These are phyloP conservation scores for Capromys pilorides DNA, from an alignment of 2,797 vertebrate species.

Conservation along the genomic window DNA sequence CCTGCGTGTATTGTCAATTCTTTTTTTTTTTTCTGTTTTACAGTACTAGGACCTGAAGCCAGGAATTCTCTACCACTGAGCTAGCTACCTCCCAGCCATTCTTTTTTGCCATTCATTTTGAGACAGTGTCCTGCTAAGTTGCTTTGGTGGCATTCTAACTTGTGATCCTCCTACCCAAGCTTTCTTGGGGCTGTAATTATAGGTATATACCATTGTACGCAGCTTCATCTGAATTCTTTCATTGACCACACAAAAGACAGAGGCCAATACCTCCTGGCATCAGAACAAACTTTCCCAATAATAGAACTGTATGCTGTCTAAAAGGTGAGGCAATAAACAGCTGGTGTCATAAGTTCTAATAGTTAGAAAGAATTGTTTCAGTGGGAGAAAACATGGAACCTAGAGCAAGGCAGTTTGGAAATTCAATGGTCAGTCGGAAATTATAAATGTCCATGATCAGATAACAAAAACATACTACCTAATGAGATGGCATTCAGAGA, in stretches of 20 bases:
- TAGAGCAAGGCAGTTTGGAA: background rate
- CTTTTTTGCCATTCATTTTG: background rate
- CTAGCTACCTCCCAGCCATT: background rate
- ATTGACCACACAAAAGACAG: background rate
- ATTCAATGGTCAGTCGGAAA: background rate
- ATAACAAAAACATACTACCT: background rate
- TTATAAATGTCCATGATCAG: background rate
- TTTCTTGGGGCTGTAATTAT: background rate
- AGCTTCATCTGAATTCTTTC: background rate
- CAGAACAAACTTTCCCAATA: background rate
- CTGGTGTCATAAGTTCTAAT: background rate
- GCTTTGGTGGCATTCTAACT: background rate
- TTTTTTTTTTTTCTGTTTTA: background rate
- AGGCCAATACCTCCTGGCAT: background rate
- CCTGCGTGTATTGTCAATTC: background rate
- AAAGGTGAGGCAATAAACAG: background rate
- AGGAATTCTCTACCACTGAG: background rate
- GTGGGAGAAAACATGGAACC: background rate
- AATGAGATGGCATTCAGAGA: background rate
- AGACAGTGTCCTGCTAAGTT: background rate
- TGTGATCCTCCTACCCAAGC: background rate
- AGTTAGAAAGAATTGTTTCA: background rate
- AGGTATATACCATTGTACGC: background rate
- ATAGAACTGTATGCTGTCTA: background rate
- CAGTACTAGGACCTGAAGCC: background rate